A percentile compares a stretch with the other conserved stretches of the same genome.
Conservation (phyloP, 2,113 vertebrate species). For the Eulemur macaco region DNA sequence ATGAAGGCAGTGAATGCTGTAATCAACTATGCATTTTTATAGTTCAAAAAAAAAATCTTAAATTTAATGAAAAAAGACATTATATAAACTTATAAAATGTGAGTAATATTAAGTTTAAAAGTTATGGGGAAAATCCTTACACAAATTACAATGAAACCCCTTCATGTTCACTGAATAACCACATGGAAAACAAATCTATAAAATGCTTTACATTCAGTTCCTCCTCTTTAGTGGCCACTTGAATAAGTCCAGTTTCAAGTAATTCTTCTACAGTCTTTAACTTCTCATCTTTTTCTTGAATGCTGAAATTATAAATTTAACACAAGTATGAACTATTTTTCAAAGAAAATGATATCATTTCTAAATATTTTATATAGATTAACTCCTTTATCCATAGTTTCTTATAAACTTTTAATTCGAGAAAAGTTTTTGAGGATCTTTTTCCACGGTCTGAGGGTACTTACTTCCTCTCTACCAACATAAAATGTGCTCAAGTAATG, state of each 20-base stretch:
- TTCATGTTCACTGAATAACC: background rate
- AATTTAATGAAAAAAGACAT: background rate
- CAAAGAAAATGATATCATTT: constrained; percentile 14
- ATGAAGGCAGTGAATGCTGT: background rate
- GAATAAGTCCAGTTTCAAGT: constrained; percentile 94
- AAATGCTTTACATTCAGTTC: constrained; percentile 90
- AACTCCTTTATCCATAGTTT: background rate
- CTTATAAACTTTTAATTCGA: constrained; percentile 33
- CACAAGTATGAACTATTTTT: constrained; percentile 32
- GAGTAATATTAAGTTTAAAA: background rate
- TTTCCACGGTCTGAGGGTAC: background rate
- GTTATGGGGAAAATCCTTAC: background rate
- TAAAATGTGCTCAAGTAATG: background rate
- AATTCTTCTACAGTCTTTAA: constrained; percentile 94
- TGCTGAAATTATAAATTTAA: constrained; percentile 79
- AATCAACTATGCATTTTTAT: background rate
- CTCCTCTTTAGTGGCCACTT: constrained; percentile 97
- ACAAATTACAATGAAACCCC: background rate
- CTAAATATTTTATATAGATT: constrained; percentile 8
- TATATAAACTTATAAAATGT: constrained; percentile 1
- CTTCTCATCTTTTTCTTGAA: constrained; percentile 94
- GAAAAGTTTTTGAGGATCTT: background rate
- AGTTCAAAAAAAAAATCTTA: constrained; percentile 37
- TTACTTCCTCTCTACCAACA: background rate
- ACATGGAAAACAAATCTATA: constrained; percentile 18